Base-by-base conservation (phyloP, 2,888 invertebrate species). In the Idaea straminata region DNA sequence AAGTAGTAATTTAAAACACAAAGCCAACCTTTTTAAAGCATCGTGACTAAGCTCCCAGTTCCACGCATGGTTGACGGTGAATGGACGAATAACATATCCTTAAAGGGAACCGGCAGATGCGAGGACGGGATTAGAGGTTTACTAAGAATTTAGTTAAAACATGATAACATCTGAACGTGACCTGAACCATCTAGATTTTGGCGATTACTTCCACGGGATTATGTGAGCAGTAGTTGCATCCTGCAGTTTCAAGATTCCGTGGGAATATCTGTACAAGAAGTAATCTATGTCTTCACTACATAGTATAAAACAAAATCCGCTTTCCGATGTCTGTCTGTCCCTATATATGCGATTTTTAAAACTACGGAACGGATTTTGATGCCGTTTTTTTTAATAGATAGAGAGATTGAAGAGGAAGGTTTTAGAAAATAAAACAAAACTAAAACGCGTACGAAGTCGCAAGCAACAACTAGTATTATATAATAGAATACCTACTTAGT, bases 21-120 rank as follows among this genome's bases (percentile, higher is more conserved):
- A 3, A 1, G 1, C 25, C 25, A 25, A 25, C 25, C 3, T 25
- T 25, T 25, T 25, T 25, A 25, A 25, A 7, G 47, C 58, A 7
- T 16, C 58, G 6, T 58, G 58, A n/a, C 58, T 13, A 58, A 58
- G 58, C 16, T 58, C 16, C 58, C 58, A 15, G 15, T 16, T 2
- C 5, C 58, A 58, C 58, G 58, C 58, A 58, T 58, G 16, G 16
- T 58, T 47, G 57, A 36, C 61, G 66, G 64, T 66, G 66, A 35
- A 64, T 68, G 47, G 47, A 61, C 64, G 59, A 63, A 67, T 66
- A 69, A 60, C 60, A 57, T 66, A 34, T 68, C 72, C 69, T 68
- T 71, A 68, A 67, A 71, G 65, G 65, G 70, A 60, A 68, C 72
- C 71, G 74, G 69, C 64, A 72, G 72, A 73, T 72, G 63, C 61